These are phyloP conservation scores for Lumbricus terrestris DNA, from an alignment of 2,888 invertebrate genomes.

Conservation along the genomic window DNA sequence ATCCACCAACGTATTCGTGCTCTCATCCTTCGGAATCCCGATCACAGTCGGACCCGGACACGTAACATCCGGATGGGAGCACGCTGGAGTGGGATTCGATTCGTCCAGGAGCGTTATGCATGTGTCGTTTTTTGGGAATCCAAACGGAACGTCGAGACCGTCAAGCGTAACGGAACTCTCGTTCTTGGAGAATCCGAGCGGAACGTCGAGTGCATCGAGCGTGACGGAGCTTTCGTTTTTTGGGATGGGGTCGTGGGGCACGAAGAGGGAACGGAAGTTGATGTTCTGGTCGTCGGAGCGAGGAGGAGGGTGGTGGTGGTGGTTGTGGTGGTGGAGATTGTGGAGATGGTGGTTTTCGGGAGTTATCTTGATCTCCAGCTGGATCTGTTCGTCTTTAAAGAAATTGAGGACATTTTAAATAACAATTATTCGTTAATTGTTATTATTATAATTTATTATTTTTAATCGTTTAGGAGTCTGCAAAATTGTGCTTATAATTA, in stretches of 20 bases:
- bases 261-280: conserved; percentile 5
- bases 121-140: conserved; percentile 27
- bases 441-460: not conserved
- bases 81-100: not conserved
- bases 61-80: not conserved
- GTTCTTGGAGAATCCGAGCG: not conserved
- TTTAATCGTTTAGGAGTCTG: no score
- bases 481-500: not conserved
- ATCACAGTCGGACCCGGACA: not conserved
- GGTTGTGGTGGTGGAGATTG: no score
- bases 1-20: not conserved
- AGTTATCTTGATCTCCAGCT: conserved; percentile 21
- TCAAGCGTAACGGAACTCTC: conserved; percentile 16
- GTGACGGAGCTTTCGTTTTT: conserved; percentile 27
- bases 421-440: not conserved
- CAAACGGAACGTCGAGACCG: not conserved
- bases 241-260: conserved; percentile 15
- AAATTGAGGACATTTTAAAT: not conserved
- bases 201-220: conserved; percentile 14
- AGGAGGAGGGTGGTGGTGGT: not conserved
- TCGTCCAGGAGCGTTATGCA: conserved; percentile 26
- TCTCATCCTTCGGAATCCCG: not conserved
- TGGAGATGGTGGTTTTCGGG: conserved; percentile 18
- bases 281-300: not conserved
- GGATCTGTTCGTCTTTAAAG: conserved; percentile 18